phyloP scores from a whole-genome alignment of 2,888 invertebrate species.

The Molorchus minor region DNA sequence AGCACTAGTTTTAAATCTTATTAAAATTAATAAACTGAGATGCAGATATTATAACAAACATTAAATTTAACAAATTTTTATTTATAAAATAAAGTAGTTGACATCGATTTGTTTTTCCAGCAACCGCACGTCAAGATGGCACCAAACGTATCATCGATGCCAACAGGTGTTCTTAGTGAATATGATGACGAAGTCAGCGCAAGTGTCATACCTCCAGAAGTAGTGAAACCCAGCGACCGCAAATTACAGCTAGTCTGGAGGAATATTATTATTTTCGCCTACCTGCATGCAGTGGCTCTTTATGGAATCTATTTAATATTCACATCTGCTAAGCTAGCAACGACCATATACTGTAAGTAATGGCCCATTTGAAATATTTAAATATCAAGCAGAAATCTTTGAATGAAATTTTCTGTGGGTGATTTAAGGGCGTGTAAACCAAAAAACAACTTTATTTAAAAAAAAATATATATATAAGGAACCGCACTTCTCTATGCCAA shows the following conservation, averaged over 20 bases:
- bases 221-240: conserved; percentile 63
- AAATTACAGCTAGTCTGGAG: conserved; percentile 79
- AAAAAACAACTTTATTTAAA: too few species aligned
- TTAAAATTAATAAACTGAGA: too few species aligned
- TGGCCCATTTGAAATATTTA: too few species aligned
- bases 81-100: too few species aligned
- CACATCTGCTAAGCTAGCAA: conserved; percentile 78
- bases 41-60: too few species aligned
- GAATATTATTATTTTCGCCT: conserved; percentile 80
- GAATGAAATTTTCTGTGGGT: too few species aligned
- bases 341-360: conserved; percentile 76
- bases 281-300: conserved; percentile 78
- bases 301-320: conserved; percentile 80
- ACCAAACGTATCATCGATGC: conserved; percentile 56
- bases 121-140: conserved; percentile 49
- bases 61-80: too few species aligned
- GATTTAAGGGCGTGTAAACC: too few species aligned
- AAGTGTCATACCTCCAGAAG: conserved; percentile 41
- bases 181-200: conserved; percentile 69
- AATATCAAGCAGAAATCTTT: too few species aligned
- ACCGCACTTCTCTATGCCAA: too few species aligned
- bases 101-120: conserved; percentile 2
- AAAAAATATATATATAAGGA: too few species aligned
- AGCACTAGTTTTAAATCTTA: too few species aligned
- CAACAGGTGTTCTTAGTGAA: conserved; percentile 73